A percentile compares a stretch with the other conserved stretches of the same genome.
Conservation (phyloP, 2,113 vertebrate genomes). For the Romanogobio albipinnatus region DNA sequence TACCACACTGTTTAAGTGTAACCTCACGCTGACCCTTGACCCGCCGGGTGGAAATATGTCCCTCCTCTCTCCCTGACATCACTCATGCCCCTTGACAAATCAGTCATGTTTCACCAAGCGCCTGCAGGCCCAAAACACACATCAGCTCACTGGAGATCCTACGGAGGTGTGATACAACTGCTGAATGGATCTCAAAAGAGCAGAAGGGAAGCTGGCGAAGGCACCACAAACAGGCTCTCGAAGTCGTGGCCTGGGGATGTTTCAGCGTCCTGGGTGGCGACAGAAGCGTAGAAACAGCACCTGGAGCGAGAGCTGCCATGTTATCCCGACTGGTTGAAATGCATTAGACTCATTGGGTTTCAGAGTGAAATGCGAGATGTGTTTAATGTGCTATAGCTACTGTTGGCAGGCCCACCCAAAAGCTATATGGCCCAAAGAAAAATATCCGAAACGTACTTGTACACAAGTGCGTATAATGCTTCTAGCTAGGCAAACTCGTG, state of each 20-base stretch:
- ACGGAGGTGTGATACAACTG: constrained; percentile 42
- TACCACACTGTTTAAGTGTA: constrained; percentile 39
- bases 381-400: background rate
- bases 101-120: constrained; percentile 74
- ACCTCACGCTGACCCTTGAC: constrained; percentile 59
- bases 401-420: constrained; percentile 49
- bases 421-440: constrained; percentile 4
- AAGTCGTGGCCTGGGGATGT: constrained; percentile 66
- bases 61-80: constrained; percentile 63
- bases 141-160: constrained; percentile 56
- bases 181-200: constrained; percentile 56
- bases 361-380: constrained; percentile 33
- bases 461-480: background rate
- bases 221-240: constrained; percentile 55
- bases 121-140: constrained; percentile 77
- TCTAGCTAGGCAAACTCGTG: background rate
- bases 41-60: constrained; percentile 67
- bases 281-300: constrained; percentile 54
- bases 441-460: background rate
- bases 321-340: constrained; percentile 26
- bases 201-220: constrained; percentile 54
- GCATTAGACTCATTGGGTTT: constrained; percentile 43
- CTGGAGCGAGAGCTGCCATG: constrained; percentile 43
- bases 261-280: constrained; percentile 71
- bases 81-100: constrained; percentile 66